A percentile compares a stretch with the other conserved stretches of the same genome.
These are phyloP conservation scores for Onychostoma macrolepis DNA, from an alignment of 2,113 vertebrate species.

Conservation along the genomic window DNA sequence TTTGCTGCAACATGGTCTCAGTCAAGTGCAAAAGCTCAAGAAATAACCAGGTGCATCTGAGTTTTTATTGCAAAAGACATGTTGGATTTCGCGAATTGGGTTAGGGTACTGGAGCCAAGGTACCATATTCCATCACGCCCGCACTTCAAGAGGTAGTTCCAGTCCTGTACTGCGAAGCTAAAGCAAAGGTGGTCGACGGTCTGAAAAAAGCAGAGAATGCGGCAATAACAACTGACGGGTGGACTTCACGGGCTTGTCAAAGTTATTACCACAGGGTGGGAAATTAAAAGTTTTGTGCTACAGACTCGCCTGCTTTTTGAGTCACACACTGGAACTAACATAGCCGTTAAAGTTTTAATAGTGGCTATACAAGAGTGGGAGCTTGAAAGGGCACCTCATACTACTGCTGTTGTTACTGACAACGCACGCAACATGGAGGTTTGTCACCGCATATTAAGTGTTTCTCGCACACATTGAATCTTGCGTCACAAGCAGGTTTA, in stretches of 20 bases:
- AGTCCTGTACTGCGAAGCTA: no score
- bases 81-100: not conserved
- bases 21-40: constrained; percentile 15
- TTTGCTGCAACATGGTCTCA: not conserved
- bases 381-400: constrained; percentile 17
- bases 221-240: no score
- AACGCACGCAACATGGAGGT: constrained; percentile 28
- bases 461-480: constrained; percentile 36
- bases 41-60: no score
- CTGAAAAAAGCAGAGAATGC: no score
- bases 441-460: constrained; percentile 9
- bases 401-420: not conserved
- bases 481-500: constrained; percentile 4
- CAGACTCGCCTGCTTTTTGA: no score
- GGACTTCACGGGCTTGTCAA: no score
- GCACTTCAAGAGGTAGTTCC: no score
- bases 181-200: no score
- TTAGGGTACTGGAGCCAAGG: not conserved
- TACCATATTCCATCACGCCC: no score
- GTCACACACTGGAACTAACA: not conserved
- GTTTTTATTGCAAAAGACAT: no score
- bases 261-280: no score
- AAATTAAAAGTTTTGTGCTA: no score
- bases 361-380: not conserved
- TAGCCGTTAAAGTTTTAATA: constrained; percentile 36